A percentile compares a stretch with the other conserved stretches of the same genome.
Evolutionary conservation across 2,113 vertebrate genomes (phyloP).

Genomic region (Campylorhamphus procurvoides): DNA sequence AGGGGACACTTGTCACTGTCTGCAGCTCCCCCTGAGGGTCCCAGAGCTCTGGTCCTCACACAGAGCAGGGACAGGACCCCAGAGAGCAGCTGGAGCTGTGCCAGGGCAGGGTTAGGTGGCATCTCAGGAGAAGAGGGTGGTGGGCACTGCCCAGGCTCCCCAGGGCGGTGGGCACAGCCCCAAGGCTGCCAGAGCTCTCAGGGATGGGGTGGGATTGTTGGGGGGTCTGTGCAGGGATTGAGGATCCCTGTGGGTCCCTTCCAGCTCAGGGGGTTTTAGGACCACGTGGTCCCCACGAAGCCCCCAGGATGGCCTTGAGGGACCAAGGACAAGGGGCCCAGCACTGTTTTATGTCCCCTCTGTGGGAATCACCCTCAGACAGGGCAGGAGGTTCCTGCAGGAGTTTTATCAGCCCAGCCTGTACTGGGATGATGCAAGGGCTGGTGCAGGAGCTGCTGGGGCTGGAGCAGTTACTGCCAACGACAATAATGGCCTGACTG

Average conservation of each 20-base stretch:
- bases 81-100: neutral
- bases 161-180: neutral
- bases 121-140: neutral
- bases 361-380: neutral
- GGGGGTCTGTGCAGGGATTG: neutral
- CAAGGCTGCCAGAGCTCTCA: neutral
- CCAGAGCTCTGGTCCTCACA: too few species aligned
- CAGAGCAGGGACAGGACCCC: neutral
- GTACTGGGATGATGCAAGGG: neutral
- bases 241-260: neutral
- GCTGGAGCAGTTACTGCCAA: neutral
- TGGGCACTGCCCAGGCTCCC: neutral
- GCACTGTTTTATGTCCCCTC: neutral
- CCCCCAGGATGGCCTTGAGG: neutral
- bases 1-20: neutral
- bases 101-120: fast-evolving
- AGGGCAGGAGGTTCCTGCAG: neutral
- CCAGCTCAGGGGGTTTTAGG: neutral
- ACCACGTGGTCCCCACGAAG: fast-evolving
- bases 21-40: neutral
- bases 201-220: neutral
- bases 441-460: neutral
- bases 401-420: neutral
- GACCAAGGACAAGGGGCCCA: neutral
- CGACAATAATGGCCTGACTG: neutral